Evolutionary conservation across 2,113 vertebrate genomes (phyloP), one percentile per base, ranked within the genome.

Genomic region (Recurvirostra avosetta): DNA sequence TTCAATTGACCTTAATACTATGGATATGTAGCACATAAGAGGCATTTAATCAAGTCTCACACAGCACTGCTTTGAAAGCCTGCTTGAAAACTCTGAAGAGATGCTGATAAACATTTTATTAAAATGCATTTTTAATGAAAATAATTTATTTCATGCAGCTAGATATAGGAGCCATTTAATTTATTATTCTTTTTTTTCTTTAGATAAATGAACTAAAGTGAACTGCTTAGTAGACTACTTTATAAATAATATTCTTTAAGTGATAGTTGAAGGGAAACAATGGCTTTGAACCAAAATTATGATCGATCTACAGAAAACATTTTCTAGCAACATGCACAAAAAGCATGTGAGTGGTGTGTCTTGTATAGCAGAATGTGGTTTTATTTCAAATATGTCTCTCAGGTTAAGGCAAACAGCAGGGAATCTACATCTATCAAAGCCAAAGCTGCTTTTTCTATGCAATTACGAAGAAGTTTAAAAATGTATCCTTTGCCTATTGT

Each of bases 1-100:
- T 94, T 90, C 7, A 20, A 12, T 43, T 95, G 82, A 94, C 85
- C 90, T 94, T 87, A 96, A 92, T 93, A 92, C 65, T 92, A 40
- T 0, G 58, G 62, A 55, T 75, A 79, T 56, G 23, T 76, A 61
- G 66, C 65, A 56, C 32, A 29, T 91, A 53, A 95, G 84, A 92
- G 52, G 38, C 78, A 78, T 68, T 70, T 93, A 94, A 87, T 87
- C 86, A 90, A 85, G 73, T 79, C 73, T 86, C n/a, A 87, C 73
- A 88, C 74, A 90, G 56, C 32, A 78, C 38, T 91, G 38, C 56
- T 85, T 92, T 89, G 65, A 87, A 89, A 87, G 41, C 12, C 76
- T 91, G 36, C 70, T 92, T 74, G 56, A 82, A 93, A 94, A 87
- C 34, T 70, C 73, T 59, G 41, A 77, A 63, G 65, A 89, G 12